Evolutionary conservation across 2,888 invertebrate genomes (phyloP).

Genomic region (Atrina japonica): DNA sequence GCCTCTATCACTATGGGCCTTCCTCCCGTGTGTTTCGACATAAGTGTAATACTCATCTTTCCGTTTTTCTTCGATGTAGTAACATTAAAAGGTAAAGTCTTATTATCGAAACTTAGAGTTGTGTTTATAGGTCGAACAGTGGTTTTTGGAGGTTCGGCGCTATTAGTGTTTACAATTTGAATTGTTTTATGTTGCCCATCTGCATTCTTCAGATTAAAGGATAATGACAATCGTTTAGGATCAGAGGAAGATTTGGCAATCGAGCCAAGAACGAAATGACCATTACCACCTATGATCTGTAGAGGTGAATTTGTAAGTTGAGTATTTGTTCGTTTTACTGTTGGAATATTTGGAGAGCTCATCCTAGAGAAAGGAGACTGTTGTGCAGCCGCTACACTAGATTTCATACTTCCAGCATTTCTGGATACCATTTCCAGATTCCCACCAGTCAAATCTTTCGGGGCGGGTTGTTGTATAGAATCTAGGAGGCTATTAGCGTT

Average conservation of each 20-base stretch:
- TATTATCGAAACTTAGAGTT: neutral
- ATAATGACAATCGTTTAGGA: constrained; percentile 18
- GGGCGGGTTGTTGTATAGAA: too few relatives aligned
- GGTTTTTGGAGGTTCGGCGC: neutral
- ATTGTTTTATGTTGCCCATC: neutral
- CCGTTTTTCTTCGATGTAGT: constrained; percentile 25
- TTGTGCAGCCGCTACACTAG: too few relatives aligned
- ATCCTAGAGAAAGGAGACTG: too few relatives aligned
- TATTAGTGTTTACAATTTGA: constrained; percentile 8
- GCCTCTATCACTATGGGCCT: constrained; percentile 37
- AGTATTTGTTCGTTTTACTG: neutral
- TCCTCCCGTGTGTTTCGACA: constrained; percentile 32
- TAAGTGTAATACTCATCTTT: constrained; percentile 33
- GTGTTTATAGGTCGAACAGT: neutral
- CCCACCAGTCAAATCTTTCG: too few relatives aligned
- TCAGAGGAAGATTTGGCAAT: neutral
- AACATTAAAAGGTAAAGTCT: constrained; percentile 7
- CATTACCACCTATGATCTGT: neutral
- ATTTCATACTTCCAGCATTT: too few relatives aligned
- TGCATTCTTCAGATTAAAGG: neutral
- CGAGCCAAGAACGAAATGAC: neutral
- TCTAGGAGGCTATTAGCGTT: too few relatives aligned
- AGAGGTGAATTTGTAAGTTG: constrained; percentile 6
- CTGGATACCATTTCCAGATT: too few relatives aligned
- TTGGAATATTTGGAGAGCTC: too few relatives aligned